phyloP scores from a whole-genome alignment of 2,113 vertebrate genomes.

The Ptilonorhynchus violaceus region DNA sequence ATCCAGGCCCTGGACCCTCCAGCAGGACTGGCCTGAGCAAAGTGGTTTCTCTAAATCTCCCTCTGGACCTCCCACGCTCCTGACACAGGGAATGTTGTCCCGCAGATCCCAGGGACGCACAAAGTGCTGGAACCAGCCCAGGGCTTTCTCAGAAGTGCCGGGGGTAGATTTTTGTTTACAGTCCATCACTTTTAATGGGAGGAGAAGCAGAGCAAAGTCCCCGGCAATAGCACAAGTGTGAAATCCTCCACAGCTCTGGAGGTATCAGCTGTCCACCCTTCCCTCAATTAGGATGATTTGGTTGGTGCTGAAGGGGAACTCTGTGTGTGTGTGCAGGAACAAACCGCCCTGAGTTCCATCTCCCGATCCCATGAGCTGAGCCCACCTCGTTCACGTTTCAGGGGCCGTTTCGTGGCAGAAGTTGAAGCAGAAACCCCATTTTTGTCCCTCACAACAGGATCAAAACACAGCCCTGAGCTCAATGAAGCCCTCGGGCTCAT shows the following conservation, averaged over 20 bases:
- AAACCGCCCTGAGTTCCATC: neutral
- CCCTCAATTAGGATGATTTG: neutral
- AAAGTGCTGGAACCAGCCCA: neutral
- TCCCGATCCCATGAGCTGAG: fast-evolving
- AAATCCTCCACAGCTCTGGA: fast-evolving
- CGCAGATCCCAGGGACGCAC: fast-evolving
- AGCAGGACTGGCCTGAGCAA: neutral
- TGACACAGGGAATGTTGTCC: fast-evolving
- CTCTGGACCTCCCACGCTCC: fast-evolving
- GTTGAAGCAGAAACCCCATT: neutral
- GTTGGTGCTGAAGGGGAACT: neutral
- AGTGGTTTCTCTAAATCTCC: fast-evolving
- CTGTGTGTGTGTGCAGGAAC: neutral
- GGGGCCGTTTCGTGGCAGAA: neutral
- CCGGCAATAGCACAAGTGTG: fast-evolving
- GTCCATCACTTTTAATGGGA: neutral
- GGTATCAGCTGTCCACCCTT: fast-evolving
- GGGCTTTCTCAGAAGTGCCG: neutral
- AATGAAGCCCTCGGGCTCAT: neutral
- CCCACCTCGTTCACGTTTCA: neutral
- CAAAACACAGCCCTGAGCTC: neutral
- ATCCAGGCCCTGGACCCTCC: neutral
- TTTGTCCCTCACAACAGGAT: neutral
- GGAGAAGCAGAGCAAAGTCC: neutral
- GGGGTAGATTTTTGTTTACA: neutral